These are phyloP conservation scores for Silurus aristotelis DNA, from an alignment of 2,797 vertebrate species.

Conservation along the genomic window DNA sequence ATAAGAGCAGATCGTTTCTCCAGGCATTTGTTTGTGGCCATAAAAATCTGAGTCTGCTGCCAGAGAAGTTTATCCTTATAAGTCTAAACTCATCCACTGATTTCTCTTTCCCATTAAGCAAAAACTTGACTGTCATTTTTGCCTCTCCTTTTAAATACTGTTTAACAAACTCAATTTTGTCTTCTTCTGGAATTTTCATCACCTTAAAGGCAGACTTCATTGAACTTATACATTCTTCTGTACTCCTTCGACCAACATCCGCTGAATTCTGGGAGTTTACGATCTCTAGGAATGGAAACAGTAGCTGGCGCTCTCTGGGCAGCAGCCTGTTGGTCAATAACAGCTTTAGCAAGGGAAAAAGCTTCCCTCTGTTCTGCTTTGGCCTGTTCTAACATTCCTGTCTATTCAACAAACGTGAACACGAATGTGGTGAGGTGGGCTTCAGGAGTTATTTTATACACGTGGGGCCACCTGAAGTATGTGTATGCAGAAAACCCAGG, in stretches of 20 bases:
- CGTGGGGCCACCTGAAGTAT: too few species aligned
- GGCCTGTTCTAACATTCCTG: neutral
- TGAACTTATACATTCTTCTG: neutral
- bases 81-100: neutral
- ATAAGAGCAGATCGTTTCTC: neutral
- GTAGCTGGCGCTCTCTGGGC: neutral
- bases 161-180: too few species aligned
- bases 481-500: too few species aligned
- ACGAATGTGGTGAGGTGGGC: too few species aligned
- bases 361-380: neutral
- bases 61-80: neutral
- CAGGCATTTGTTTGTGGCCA: neutral
- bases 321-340: neutral
- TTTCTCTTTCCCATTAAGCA: neutral
- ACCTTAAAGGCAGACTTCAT: neutral
- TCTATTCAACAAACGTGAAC: neutral
- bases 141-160: too few species aligned
- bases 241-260: neutral
- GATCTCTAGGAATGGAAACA: neutral
- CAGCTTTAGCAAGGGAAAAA: neutral
- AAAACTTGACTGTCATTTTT: neutral
- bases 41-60: neutral
- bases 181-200: too few species aligned
- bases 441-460: too few species aligned
- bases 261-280: neutral